Percentiles rank a stretch among this genome's conserved stretches.
Evolutionary conservation across 2,113 vertebrate species (phyloP).

Genomic region (Theristicus caerulescens): DNA sequence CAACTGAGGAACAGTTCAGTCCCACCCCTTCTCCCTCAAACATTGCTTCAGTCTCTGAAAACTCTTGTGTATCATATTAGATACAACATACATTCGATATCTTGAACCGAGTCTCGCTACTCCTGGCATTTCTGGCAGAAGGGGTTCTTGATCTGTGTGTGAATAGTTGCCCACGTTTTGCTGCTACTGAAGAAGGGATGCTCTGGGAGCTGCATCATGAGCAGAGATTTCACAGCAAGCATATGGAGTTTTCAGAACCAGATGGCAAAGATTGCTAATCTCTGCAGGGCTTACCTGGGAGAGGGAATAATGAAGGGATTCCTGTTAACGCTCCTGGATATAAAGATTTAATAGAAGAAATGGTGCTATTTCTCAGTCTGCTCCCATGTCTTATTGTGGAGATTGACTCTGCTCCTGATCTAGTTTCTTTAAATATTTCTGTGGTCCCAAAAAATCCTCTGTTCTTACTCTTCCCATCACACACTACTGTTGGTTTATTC

Average conservation of each 20-base stretch:
- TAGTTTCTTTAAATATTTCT: neutral
- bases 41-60: neutral
- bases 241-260: neutral
- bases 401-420: neutral
- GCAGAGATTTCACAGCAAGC: neutral
- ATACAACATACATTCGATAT: too few relatives aligned
- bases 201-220: neutral
- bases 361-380: neutral
- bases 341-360: neutral
- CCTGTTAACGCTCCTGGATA: neutral
- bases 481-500: neutral
- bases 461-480: neutral
- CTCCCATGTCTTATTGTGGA: neutral
- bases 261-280: neutral
- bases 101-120: neutral
- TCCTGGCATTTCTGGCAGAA: neutral
- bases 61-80: fast-evolving
- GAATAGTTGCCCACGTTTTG: neutral
- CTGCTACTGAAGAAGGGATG: neutral
- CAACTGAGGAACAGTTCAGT: neutral
- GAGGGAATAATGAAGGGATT: neutral
- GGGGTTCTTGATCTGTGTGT: neutral
- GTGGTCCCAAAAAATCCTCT: neutral
- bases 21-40: neutral
- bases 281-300: neutral